Evolutionary conservation across 1,140 invertebrate genomes (phyloP).

Genomic region (Anastatus disparis): DNA sequence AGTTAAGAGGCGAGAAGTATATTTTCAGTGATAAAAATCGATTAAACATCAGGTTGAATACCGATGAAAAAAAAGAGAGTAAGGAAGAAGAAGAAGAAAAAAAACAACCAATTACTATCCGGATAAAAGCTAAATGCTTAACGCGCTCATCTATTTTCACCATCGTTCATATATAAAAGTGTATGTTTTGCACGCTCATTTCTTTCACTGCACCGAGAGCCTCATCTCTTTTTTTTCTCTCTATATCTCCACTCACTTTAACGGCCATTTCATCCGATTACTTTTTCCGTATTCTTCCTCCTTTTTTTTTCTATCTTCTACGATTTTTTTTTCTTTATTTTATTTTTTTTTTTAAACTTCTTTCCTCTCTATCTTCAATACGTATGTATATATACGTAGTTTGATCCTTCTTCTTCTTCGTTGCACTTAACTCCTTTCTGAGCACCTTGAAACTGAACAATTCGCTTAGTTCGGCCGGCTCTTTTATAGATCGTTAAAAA

Average conservation of each 20-base stretch:
- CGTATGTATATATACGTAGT: too few species aligned
- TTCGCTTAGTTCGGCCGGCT: neutral
- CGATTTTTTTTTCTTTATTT: neutral
- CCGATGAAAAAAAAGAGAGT: too few species aligned
- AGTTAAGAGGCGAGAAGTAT: too few species aligned
- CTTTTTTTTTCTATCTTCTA: conserved; percentile 6
- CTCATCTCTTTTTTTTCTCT: too few species aligned
- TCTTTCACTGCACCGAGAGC: conserved; percentile 33
- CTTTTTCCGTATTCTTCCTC: neutral
- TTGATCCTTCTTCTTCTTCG: neutral
- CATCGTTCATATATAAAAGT: conserved; percentile 28
- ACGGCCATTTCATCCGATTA: conserved; percentile 33
- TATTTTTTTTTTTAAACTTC: neutral
- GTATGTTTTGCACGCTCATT: conserved; percentile 32
- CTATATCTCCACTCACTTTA: conserved; percentile 43
- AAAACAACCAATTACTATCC: conserved; percentile 27
- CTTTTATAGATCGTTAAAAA: conserved; percentile 39
- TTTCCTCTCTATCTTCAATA: neutral
- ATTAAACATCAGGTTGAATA: neutral
- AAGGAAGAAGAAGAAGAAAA: too few species aligned
- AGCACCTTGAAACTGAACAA: conserved; percentile 35
- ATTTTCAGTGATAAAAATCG: too few species aligned
- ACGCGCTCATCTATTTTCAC: conserved; percentile 21
- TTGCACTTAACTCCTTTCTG: neutral
- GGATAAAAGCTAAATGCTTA: neutral